Percentiles rank a stretch among this genome's conserved stretches.
phyloP scores from a whole-genome alignment of 2,797 vertebrate species.

The Limnodromus scolopaceus region DNA sequence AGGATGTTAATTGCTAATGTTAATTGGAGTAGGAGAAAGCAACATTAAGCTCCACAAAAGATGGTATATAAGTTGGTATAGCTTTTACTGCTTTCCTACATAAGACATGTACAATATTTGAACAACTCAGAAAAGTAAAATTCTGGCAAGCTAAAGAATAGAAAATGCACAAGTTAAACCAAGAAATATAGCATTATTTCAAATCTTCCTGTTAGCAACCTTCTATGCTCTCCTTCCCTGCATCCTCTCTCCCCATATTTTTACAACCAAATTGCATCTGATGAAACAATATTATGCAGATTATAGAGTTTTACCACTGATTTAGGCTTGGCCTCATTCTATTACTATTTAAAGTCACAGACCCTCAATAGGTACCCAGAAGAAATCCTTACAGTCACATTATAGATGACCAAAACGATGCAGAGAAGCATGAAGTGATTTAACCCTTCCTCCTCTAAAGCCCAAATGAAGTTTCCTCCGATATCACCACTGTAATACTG shows the following conservation, averaged over 20 bases:
- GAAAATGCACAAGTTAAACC: neutral
- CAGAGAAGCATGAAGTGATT: neutral
- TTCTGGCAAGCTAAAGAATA: neutral
- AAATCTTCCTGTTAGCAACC: neutral
- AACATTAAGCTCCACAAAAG: neutral
- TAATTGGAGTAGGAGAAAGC: neutral
- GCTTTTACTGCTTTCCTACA: neutral
- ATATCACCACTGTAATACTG: fast-evolving
- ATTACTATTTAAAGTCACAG: neutral
- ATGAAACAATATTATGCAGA: neutral
- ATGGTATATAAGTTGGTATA: neutral
- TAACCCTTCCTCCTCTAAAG: neutral
- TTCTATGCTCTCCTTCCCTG: neutral
- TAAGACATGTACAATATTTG: neutral
- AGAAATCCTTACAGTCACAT: neutral
- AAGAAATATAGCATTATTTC: neutral
- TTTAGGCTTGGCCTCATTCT: neutral
- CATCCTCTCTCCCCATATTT: neutral
- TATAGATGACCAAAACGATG: neutral
- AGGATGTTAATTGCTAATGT: neutral
- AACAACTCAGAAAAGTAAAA: neutral
- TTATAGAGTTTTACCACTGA: neutral
- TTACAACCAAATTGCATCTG: neutral
- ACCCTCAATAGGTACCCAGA: neutral
- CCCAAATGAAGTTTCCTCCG: neutral